Evolutionary conservation across 2,888 invertebrate genomes (phyloP), one percentile per base, ranked within the genome.

Genomic region (Neoitamus cyanurus): DNA sequence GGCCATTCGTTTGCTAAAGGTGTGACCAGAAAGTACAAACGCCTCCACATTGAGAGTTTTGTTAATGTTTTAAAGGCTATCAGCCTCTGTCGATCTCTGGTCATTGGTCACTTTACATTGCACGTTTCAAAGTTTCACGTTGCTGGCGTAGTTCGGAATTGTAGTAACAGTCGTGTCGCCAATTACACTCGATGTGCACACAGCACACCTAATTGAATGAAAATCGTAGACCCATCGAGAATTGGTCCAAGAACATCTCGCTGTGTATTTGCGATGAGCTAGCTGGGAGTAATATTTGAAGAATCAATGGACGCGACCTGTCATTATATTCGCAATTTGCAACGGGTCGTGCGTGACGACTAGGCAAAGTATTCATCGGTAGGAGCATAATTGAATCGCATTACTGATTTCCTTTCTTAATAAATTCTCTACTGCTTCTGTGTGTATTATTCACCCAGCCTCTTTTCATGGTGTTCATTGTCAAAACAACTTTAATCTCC

Each of bases 281-380:
- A 1, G 6, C 7, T 31, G 11, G 30, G 13, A 30, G 36, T 36
- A 20, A 30, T 78, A 30, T 5, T 48, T 15, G 11, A 48, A 48
- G 25, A 15, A 3, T 80, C 31, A 9, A 20, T 34, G 68, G 68
- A 34, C 34, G 20, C n/a, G 58, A 80, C 58, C 58, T 80, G 68
- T 80, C 80, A 80, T 80, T 80, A 80, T 11, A 34, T 42, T 80
- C 13, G 80, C 80, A 80, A 80, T 80, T 80, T 80, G 58, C 80
- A 34, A n/a, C 20, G 20, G 58, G 20, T 80, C 80, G 80, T 80
- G 58, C 80, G 25, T 80, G 58, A 80, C 80, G 58, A 58, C 13
- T 4, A 34, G 58, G 15, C 58, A 31, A 31, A 46, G 30, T 31
- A 80, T 30, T 6, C 5, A 58, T 11, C 3, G 80, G 28, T 5